Conservation (phyloP, 2,888 invertebrate species). For the Ctenicera cuprea region DNA sequence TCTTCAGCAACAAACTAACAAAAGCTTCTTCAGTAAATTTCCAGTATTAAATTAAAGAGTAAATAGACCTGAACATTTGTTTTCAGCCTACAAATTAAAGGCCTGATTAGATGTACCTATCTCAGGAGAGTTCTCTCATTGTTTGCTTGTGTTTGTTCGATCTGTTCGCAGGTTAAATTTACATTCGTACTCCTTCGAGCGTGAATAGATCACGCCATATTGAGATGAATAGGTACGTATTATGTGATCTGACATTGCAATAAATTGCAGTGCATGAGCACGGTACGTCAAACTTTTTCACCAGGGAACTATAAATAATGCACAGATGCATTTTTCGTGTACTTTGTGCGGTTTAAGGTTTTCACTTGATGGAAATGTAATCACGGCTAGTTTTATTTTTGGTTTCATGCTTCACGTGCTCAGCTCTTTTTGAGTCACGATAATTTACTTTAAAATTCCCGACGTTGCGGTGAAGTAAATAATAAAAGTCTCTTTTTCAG, state of each 20-base stretch:
- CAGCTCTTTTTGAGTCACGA: background rate
- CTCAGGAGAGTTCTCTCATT: background rate
- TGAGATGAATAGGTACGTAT: conserved; percentile 21
- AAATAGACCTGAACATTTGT: too few species aligned
- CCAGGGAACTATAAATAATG: background rate
- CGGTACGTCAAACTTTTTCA: background rate
- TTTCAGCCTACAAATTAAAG: background rate
- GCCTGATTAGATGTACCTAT: background rate
- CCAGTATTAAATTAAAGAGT: too few species aligned
- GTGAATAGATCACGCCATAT: conserved; percentile 28
- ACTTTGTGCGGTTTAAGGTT: background rate
- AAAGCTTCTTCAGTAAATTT: too few species aligned
- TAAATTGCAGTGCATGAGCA: conserved; percentile 6
- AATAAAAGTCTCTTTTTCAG: background rate
- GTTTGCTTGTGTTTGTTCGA: conserved; percentile 11
- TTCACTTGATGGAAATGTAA: background rate
- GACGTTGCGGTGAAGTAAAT: background rate
- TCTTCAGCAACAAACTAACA: too few species aligned
- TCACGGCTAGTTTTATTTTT: background rate
- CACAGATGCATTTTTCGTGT: conserved; percentile 5
- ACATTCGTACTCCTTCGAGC: conserved; percentile 16
- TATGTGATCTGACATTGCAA: conserved; percentile 21
- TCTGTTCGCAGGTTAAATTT: conserved; percentile 7
- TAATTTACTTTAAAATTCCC: background rate
- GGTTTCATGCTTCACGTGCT: background rate